Conservation (phyloP, 2,888 invertebrate genomes). For the Oscheius sp. region DNA sequence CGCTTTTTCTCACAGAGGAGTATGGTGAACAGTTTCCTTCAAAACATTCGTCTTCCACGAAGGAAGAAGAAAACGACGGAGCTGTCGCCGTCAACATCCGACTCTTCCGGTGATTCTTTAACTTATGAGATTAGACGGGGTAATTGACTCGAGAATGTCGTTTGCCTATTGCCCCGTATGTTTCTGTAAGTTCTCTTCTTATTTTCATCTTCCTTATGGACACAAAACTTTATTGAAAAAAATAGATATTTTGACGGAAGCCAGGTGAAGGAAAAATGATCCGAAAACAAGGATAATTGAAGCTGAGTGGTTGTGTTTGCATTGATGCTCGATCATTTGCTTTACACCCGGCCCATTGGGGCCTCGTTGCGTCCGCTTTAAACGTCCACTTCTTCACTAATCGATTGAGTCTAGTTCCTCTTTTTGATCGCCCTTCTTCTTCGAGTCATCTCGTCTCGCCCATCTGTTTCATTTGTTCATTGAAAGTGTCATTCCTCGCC, state of each 20-base stretch:
- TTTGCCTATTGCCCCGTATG: too few species aligned
- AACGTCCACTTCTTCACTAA: constrained; percentile 22
- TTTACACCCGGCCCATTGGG: constrained; percentile 31
- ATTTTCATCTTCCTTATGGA: too few species aligned
- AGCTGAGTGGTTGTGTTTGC: constrained; percentile 13
- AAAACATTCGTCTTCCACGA: constrained; percentile 19
- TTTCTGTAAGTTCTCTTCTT: too few species aligned
- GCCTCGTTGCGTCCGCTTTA: constrained; percentile 18
- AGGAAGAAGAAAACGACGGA: constrained; percentile 14
- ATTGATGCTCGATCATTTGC: constrained; percentile 30
- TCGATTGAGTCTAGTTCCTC: constrained; percentile 15
- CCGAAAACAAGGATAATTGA: constrained; percentile 6
- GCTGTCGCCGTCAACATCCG: too few species aligned
- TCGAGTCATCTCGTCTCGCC: neutral
- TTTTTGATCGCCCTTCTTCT: neutral
- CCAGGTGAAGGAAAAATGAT: too few species aligned
- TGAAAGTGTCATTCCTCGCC: neutral
- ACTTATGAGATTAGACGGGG: too few species aligned
- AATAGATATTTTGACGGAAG: too few species aligned
- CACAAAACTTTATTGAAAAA: too few species aligned
- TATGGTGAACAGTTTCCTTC: constrained; percentile 21
- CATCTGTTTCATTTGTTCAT: neutral
- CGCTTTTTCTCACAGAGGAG: constrained; percentile 6
- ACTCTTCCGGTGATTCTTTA: too few species aligned
- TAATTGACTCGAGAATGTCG: too few species aligned